Base-by-base conservation (phyloP, 2,113 vertebrate genomes). In the Ornithorhynchus anatinus region DNA sequence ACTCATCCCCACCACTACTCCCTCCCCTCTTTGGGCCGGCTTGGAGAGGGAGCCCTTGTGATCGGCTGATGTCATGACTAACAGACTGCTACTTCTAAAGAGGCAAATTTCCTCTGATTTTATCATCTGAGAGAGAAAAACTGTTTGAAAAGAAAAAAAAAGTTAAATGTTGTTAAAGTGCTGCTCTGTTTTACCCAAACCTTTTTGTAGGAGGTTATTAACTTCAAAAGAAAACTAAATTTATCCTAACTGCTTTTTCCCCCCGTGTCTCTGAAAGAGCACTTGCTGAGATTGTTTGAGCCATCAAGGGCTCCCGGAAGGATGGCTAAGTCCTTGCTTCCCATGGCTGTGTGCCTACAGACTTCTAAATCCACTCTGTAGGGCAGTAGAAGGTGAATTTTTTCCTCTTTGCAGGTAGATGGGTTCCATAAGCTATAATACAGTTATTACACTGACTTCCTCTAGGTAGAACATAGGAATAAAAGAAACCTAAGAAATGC, bases 151-250 rank as follows among this genome's bases (percentile, higher is more conserved):
- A 32, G 29, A 27, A 53, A 80, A 87, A 87, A 16, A 2, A 25
- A 15, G 16, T 22, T 38, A 63, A 69, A 71, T 64, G 81, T 79
- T 57, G 53, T 84, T 84, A 86, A 87, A 80, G 71, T 82, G 66
- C 69, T n/a, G n/a, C 84, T 88, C 69, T 88, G 72, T 88, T 80
- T 84, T 87, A 82, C 78, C 69, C 72, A 80, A 91, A 79, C 72
- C 64, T 62, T 89, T 89, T 85, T 87, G 81, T 66, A 85, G 83
- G 80, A 89, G 82, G 80, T 84, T 85, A 89, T 86, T 89, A 89
- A 89, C 89, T 89, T 91, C 87, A 90, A 89, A 92, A 69, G 79
- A 72, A 84, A 91, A 82, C 84, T 83, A 81, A 88, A 70, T 80
- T 87, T 85, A 85, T 77, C 75, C 0, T 84, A 79, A 78, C 59